Percentiles rank a stretch among this genome's conserved stretches.
These are phyloP conservation scores for Lepidocolaptes lacrymiger DNA, from an alignment of 2,797 vertebrate species.

Conservation along the genomic window DNA sequence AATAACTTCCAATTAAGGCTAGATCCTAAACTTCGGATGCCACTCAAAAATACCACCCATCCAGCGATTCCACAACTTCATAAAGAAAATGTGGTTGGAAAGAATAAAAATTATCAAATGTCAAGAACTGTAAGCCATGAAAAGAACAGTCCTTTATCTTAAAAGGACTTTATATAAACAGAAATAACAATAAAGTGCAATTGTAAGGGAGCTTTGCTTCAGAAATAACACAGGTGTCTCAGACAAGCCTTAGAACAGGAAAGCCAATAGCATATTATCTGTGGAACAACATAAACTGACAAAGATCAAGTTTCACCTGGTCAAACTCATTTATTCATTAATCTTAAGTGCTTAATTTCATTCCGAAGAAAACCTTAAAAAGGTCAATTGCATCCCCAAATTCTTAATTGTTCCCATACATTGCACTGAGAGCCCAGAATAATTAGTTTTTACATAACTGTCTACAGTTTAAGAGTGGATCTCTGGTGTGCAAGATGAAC, in stretches of 20 bases:
- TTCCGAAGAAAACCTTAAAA: not conserved
- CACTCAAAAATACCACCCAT: not conserved
- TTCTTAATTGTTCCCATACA: not conserved
- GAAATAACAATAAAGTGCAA: not conserved
- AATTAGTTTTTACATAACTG: not conserved
- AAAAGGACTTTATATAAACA: not conserved
- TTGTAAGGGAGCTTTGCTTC: not conserved
- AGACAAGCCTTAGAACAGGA: not conserved
- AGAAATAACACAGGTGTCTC: not conserved
- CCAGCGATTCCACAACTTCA: not conserved
- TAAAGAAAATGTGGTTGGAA: not conserved
- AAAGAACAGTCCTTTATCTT: not conserved
- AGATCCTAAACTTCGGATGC: not conserved
- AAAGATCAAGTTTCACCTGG: not conserved
- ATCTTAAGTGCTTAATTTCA: not conserved
- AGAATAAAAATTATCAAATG: fast-evolving
- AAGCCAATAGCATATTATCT: not conserved
- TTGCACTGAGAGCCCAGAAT: not conserved
- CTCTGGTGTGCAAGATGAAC: not conserved
- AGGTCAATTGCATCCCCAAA: not conserved
- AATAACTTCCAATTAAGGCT: not conserved
- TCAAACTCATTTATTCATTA: not conserved
- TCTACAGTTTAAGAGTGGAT: not conserved
- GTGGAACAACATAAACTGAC: not conserved
- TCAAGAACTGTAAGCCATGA: not conserved